Evolutionary conservation across 1,140 invertebrate genomes (phyloP), one percentile per base, ranked within the genome.

Genomic region (Pteromalus puparum): DNA sequence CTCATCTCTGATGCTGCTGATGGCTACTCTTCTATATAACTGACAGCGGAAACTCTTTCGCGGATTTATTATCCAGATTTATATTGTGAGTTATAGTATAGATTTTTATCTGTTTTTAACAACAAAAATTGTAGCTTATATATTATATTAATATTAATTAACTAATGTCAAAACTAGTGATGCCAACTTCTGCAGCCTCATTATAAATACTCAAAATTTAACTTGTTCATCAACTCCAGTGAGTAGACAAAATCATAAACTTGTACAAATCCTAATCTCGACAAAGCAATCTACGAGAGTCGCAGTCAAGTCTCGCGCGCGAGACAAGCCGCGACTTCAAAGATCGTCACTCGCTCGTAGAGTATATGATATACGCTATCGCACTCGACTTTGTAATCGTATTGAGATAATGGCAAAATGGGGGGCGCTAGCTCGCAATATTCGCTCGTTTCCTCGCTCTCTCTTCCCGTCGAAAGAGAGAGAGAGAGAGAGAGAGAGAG

Each of bases 1-100:
- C 87, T 88, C 85, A 83, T 86, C 30, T 34, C 88, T 82, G 79
- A 79, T 80, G 82, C 88, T 82, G 79, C 81, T 80, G 82, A 81
- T 86, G 77, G 74, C 74, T 85, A 67, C 73, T 83, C 82, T n/a
- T n/a, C 21, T n/a, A 61, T 61, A 61, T 61, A 53, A 2, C 46
- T 67, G 9, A 3, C 13, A 61, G 7, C 74, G 53, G 73, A 70
- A 68, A 42, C 7, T 18, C 81, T 83, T 77, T 68, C 24, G 38
- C n/a, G 13, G 30, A 77, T 83, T 83, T 38, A 83, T 83, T 15
- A 38, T 61, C 3, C 12, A 73, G 13, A 61, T 72, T 83, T 83
- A 67, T 83, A 67, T 77, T 15, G 73, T n/a, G 10, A 10, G 21
- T 68, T 65, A 21, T 65, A 7, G 4, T 65, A 21, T 65, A 7